These are phyloP conservation scores for Diplolepis rosae DNA, from an alignment of 2,888 invertebrate species.

Conservation along the genomic window DNA sequence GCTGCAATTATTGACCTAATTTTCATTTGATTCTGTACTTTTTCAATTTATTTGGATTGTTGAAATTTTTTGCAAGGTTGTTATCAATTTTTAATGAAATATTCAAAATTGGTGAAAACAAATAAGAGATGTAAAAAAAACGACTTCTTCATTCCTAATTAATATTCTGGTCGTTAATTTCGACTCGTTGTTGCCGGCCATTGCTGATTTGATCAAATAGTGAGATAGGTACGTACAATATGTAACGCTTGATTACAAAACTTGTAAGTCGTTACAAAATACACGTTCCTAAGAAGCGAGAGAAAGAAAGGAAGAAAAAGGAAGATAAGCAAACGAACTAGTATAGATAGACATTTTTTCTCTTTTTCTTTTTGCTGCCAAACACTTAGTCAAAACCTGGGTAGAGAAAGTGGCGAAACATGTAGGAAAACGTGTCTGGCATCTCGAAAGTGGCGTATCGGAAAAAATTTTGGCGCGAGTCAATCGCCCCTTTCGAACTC, in stretches of 20 bases:
- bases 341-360: conserved; percentile 4
- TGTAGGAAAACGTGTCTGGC: conserved; percentile 58
- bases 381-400: conserved; percentile 4
- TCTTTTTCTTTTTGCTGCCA: background rate
- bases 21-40: no score
- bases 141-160: background rate
- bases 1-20: no score
- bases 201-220: conserved; percentile 5
- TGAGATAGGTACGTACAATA: background rate
- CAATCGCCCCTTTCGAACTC: conserved; percentile 35
- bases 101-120: no score
- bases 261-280: background rate
- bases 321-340: background rate
- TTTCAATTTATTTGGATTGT: no score
- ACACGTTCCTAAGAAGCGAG: background rate
- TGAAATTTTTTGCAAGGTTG: no score
- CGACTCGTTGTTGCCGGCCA: background rate
- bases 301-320: background rate
- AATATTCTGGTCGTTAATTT: background rate
- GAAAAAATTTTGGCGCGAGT: conserved; percentile 46
- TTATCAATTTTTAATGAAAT: no score
- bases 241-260: conserved; percentile 1
- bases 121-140: background rate
- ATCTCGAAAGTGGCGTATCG: conserved; percentile 46
- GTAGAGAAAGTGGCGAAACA: conserved; percentile 24